A percentile compares a stretch with the other conserved stretches of the same genome.
phyloP scores from a whole-genome alignment of 2,797 vertebrate genomes.

The Onychomys leucogaster region DNA sequence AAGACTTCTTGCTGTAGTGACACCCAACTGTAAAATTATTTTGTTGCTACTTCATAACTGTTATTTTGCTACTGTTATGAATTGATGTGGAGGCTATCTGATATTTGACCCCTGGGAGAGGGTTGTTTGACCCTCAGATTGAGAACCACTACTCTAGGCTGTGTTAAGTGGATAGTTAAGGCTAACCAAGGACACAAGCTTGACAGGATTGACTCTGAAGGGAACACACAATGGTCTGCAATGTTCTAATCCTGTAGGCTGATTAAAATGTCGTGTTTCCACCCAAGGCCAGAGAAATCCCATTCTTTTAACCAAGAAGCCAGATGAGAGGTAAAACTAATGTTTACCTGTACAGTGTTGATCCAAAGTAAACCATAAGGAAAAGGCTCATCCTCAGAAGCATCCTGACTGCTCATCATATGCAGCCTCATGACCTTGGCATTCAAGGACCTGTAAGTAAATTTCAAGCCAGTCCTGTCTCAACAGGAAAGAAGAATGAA shows the following conservation, averaged over 20 bases:
- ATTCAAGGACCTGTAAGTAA: neutral
- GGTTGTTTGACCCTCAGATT: neutral
- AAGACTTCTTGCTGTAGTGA: neutral
- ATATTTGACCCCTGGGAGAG: neutral
- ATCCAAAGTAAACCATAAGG: neutral
- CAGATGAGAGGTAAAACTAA: neutral
- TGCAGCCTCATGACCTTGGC: too few species aligned
- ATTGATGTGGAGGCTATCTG: neutral
- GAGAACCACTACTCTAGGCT: neutral
- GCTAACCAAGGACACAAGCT: neutral
- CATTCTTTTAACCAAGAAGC: neutral
- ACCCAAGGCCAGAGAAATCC: neutral
- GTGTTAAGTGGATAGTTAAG: neutral
- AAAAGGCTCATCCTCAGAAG: neutral
- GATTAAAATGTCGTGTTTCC: neutral
- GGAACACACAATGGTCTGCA: neutral
- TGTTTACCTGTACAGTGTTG: neutral
- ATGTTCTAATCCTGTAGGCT: neutral
- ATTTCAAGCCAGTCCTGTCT: neutral
- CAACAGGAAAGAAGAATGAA: neutral
- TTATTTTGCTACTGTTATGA: neutral
- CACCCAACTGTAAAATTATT: neutral
- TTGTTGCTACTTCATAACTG: neutral
- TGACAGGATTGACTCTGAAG: neutral
- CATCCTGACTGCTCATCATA: neutral